phyloP scores from a whole-genome alignment of 2,113 vertebrate species.

The Connochaetes taurinus region DNA sequence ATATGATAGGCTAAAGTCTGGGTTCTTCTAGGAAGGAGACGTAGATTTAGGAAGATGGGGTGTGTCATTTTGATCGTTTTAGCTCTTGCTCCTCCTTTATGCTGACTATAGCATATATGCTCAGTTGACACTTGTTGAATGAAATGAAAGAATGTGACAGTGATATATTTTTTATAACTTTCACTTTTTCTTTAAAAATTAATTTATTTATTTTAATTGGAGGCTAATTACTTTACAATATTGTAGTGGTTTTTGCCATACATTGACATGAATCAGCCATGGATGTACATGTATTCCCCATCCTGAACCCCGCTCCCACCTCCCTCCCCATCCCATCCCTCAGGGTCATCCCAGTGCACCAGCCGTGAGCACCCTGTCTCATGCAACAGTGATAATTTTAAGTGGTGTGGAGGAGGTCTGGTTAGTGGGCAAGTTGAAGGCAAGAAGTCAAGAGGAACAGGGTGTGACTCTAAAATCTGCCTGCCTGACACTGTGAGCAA shows the following conservation, averaged over 20 bases:
- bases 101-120: too few relatives aligned
- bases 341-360: not conserved
- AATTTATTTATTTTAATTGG: not conserved
- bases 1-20: not conserved
- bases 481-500: not conserved
- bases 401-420: not conserved
- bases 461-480: not conserved
- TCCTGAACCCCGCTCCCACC: not conserved
- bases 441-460: not conserved
- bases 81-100: not conserved
- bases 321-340: not conserved
- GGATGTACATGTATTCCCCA: not conserved
- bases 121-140: not conserved
- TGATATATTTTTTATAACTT: not conserved
- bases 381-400: not conserved
- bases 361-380: not conserved
- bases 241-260: not conserved
- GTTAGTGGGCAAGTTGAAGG: not conserved
- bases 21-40: not conserved
- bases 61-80: not conserved
- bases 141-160: not conserved
- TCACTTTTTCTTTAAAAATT: not conserved
- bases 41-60: not conserved
- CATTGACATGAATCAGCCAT: not conserved
- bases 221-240: not conserved